Evolutionary conservation across 2,888 invertebrate genomes (phyloP).

Genomic region (Minunthozetes semirufus): DNA sequence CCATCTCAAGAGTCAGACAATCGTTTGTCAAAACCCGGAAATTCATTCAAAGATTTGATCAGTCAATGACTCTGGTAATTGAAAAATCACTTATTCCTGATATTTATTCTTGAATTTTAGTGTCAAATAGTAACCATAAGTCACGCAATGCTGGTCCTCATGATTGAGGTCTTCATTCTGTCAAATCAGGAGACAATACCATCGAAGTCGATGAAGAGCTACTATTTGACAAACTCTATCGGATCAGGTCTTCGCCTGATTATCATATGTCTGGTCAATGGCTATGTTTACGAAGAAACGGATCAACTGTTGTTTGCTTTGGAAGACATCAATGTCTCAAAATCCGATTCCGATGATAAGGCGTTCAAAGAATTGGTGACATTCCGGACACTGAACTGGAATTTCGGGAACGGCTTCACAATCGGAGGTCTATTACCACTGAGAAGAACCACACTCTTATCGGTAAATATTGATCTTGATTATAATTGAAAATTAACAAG

Average conservation of each 20-base stretch:
- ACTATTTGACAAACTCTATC: not conserved
- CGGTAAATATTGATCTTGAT: not conserved
- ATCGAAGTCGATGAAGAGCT: not conserved
- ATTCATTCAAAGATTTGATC: not conserved
- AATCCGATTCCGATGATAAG: not conserved
- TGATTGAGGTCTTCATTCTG: not conserved
- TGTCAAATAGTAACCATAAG: not conserved
- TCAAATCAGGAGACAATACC: not conserved
- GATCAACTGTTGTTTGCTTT: not conserved
- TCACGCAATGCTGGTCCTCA: not conserved
- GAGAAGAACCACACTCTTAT: slow-evolving; percentile 3
- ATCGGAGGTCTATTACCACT: not conserved
- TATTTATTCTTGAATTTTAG: not conserved
- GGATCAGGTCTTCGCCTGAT: not conserved
- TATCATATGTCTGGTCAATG: not conserved
- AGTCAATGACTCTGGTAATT: not conserved
- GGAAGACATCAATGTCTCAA: not conserved
- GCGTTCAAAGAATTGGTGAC: not conserved
- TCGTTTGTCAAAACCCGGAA: not conserved
- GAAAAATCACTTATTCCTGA: not conserved
- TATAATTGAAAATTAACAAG: not conserved
- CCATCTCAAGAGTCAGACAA: not conserved
- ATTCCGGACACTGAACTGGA: not conserved
- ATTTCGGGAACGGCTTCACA: not conserved
- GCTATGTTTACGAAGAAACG: not conserved